Base-by-base conservation (phyloP, 2,113 vertebrate species). In the Apus apus region DNA sequence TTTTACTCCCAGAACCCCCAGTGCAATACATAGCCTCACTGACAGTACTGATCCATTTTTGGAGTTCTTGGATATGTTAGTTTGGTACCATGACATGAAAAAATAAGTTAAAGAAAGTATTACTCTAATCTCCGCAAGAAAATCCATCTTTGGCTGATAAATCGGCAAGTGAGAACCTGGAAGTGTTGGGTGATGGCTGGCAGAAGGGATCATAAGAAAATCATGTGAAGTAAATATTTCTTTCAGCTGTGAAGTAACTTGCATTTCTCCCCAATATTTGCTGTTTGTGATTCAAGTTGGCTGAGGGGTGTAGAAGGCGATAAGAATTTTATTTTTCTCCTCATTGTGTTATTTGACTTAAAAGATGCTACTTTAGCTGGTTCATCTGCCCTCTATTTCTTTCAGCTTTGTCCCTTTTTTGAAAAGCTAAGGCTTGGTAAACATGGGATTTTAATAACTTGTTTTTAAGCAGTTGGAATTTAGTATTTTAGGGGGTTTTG, bases 401-500 rank as follows among this genome's bases (percentile, higher is more conserved):
- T 84, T 54, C 15, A 64, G 8, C 13, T 64, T 74, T 2, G 5
- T 56, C 25, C 5, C 32, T 65, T 38, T 62, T 54, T 22, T 77
- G 14, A 58, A 45, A 71, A 70, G 26, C 20, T 61, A 72, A 86
- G 51, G 13, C 16, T 72, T 92, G 61, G 45, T 30, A 90, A 91
- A 66, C 19, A 62, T 5, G 22, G 19, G 2, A 2, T 54, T 91
- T 72, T 87, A 84, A 50, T 13, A 50, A 30, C 5, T 9, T 26
- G 16, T 36, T 56, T n/a, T 79, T 51, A 73, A 79, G 23, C 23
- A 85, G 29, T n/a, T 50, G 13, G 36, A 91, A 56, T 58, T 87
- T 15, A 32, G 6, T 54, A 57, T 62, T 18, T 70, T 32, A 48
- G 48, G 8, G 7, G 8, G 0, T 1, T 53, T 75, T 72, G 0